Base-by-base conservation (phyloP, 2,797 vertebrate species). In the Sebastes vulpes region DNA sequence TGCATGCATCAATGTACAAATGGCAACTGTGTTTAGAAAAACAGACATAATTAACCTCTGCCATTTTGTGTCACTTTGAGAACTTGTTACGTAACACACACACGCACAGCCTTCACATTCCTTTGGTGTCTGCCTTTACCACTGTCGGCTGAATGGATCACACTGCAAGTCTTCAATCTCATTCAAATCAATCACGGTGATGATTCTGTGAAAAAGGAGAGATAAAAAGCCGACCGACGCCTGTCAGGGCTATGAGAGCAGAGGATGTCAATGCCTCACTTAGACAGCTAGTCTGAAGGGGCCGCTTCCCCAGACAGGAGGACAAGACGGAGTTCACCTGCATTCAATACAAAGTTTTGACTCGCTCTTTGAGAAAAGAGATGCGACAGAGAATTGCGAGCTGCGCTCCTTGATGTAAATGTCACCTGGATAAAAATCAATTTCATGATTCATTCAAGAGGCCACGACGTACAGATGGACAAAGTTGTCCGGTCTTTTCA, bases 321-420 rank as follows among this genome's bases (percentile, higher is more conserved):
- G 88, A 92, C 91, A 90, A 90, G 90, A 93, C 75, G 31, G 77
- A 89, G 90, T 90, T 94, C 90, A 93, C 92, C 90, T 93, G 90
- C 81, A 85, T 92, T 92, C 91, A 87, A 87, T 85, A 79, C 79
- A 50, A 90, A 88, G 82, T 85, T 91, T 83, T 76, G 35, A 82
- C 84, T 79, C 52, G 2, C 75, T 86, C 78, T 78, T 60, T 82
- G 52, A 76, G 76, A 82, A 76, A 74, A 77, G 73, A 77, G 72
- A 85, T 74, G 74, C 56, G 38, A 79, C 68, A 46, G 29, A 75
- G 57, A 81, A 86, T 72, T 72, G 81, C 58, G 42, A 66, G 84
- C 81, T 28, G 52, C 74, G 52, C 63, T 89, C 85, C 89, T 81
- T 81, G 82, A 92, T 89, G 82, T 88, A 91, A 94, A 94, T 93